Conservation (phyloP, 2,888 invertebrate species). For the Drosophila longiperda region DNA sequence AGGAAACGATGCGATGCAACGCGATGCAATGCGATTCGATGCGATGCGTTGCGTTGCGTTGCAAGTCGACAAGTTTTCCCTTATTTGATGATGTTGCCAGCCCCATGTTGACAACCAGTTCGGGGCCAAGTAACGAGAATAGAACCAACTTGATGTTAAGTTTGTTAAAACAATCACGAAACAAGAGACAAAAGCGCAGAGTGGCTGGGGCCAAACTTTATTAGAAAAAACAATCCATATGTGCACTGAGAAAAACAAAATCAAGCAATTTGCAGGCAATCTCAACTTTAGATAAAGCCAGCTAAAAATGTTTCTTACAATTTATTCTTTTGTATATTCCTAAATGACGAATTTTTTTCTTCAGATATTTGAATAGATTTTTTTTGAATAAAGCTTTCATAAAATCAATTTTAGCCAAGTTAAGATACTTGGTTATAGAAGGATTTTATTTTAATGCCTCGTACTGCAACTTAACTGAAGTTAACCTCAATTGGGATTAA, state of each 20-base stretch:
- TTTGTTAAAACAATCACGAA: slow-evolving; percentile 62
- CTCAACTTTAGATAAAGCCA: background rate
- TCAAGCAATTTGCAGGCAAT: background rate
- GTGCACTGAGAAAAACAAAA: slow-evolving; percentile 16
- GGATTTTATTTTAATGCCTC: too few relatives aligned
- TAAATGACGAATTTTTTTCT: background rate
- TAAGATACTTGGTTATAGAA: background rate
- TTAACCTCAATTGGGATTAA: too few relatives aligned
- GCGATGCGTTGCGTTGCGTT: slow-evolving; percentile 35
- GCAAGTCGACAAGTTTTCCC: slow-evolving; percentile 60
- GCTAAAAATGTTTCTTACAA: background rate
- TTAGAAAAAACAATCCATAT: slow-evolving; percentile 36
- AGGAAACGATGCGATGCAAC: background rate
- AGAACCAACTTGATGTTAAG: slow-evolving; percentile 39
- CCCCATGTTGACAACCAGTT: slow-evolving; percentile 57
- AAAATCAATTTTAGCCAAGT: background rate
- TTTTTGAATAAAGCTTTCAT: background rate
- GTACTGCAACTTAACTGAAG: too few relatives aligned
- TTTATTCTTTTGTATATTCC: background rate
- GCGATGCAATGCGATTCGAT: slow-evolving; percentile 9
- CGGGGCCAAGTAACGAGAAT: slow-evolving; percentile 50
- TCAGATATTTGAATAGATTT: too few relatives aligned
- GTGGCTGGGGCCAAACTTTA: slow-evolving; percentile 20
- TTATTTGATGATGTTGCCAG: slow-evolving; percentile 57
- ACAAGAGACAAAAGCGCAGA: slow-evolving; percentile 29